Conservation (phyloP, 2,888 invertebrate genomes). For the Amblyjoppa proteus region DNA sequence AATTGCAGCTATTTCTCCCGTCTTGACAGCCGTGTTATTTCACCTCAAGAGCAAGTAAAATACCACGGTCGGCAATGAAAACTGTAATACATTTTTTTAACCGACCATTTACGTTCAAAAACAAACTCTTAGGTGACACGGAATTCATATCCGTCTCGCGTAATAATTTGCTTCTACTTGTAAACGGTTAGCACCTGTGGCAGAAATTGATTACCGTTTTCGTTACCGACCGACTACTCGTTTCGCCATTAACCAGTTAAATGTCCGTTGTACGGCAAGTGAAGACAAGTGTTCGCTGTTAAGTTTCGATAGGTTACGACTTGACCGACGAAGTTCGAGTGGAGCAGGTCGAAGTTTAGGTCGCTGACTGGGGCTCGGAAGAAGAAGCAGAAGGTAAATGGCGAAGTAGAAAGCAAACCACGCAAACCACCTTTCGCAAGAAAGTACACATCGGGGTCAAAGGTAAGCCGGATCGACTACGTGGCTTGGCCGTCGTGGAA, state of each 20-base stretch:
- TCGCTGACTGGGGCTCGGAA: not conserved
- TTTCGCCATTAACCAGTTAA: not conserved
- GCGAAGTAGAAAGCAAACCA: not conserved
- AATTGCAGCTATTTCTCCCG: too few species aligned
- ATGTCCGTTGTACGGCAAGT: not conserved
- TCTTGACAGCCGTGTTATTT: not conserved
- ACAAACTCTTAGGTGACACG: too few species aligned
- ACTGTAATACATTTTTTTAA: too few species aligned
- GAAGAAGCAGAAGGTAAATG: not conserved
- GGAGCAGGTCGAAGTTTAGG: slow-evolving; percentile 36
- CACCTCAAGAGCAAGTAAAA: not conserved
- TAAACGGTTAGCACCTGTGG: not conserved
- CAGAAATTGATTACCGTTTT: not conserved
- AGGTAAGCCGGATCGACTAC: not conserved
- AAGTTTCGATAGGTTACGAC: not conserved
- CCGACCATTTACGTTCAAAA: too few species aligned
- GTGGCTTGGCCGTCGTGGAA: not conserved
- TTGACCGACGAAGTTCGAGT: not conserved
- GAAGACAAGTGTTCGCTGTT: not conserved
- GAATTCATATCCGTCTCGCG: too few species aligned
- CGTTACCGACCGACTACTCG: not conserved
- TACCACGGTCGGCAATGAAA: too few species aligned
- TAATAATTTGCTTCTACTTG: too few species aligned
- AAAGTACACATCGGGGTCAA: slow-evolving; percentile 8
- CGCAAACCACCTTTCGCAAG: not conserved